Percentiles rank a stretch among this genome's conserved stretches.
phyloP scores from a whole-genome alignment of 2,888 invertebrate species.

The Lithophane socia region DNA sequence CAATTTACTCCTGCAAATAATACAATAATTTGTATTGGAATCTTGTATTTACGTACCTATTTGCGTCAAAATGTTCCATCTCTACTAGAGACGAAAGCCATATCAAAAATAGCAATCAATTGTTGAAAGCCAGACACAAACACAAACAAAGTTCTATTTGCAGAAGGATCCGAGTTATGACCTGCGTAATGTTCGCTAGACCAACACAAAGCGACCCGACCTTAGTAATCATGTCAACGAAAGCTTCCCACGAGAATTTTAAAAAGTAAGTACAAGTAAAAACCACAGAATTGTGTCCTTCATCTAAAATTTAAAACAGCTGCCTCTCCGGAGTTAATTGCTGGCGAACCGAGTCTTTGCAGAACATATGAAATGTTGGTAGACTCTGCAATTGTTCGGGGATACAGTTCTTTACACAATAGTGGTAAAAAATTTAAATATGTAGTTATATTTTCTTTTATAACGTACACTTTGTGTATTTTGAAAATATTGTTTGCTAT shows the following conservation, averaged over 20 bases:
- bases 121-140: conserved; percentile 32
- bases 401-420: conserved; percentile 26
- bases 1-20: not conserved
- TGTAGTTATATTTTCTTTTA: conserved; percentile 20
- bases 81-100: not conserved
- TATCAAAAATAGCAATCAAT: conserved; percentile 36
- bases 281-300: conserved; percentile 73
- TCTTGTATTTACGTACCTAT: not conserved
- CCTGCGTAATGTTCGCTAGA: conserved; percentile 27
- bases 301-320: conserved; percentile 76
- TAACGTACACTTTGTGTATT: conserved; percentile 1
- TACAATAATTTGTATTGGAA: no score
- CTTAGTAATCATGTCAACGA: conserved; percentile 54
- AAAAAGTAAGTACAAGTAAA: conserved; percentile 70
- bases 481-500: not conserved
- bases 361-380: conserved; percentile 38
- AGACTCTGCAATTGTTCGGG: conserved; percentile 38
- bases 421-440: conserved; percentile 36
- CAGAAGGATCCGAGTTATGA: conserved; percentile 39
- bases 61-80: not conserved
- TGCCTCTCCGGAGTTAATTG: conserved; percentile 71
- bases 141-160: conserved; percentile 48
- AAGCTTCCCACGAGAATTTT: conserved; percentile 69
- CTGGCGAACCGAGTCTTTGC: conserved; percentile 62
- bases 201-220: conserved; percentile 41